These are phyloP conservation scores for Volucella inanis DNA, from an alignment of 2,888 invertebrate species.

Conservation along the genomic window DNA sequence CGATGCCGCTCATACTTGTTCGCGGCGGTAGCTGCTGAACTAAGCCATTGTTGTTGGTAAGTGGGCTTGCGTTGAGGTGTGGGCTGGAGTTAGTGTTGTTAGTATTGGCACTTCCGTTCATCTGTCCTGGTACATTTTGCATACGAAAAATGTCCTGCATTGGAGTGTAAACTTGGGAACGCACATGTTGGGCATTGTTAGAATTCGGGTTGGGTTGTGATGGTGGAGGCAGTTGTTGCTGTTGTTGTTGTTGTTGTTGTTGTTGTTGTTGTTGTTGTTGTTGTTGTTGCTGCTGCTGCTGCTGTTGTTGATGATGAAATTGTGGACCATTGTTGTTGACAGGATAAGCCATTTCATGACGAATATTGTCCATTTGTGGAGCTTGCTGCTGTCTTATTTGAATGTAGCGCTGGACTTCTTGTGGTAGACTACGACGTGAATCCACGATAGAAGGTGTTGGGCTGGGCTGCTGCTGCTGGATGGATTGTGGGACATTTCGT, in stretches of 20 bases:
- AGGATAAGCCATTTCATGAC: constrained; percentile 70
- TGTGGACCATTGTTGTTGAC: constrained; percentile 74
- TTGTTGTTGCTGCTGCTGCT: constrained; percentile 76
- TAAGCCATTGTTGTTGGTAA: constrained; percentile 78
- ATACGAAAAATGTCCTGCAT: constrained; percentile 80
- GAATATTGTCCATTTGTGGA: constrained; percentile 78
- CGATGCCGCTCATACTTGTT: constrained; percentile 82
- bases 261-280: constrained; percentile 77
- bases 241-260: constrained; percentile 76
- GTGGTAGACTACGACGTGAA: constrained; percentile 73
- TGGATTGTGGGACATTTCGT: constrained; percentile 78
- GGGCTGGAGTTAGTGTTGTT: constrained; percentile 81
- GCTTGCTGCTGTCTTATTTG: constrained; percentile 77
- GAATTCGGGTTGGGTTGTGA: constrained; percentile 63
- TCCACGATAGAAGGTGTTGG: constrained; percentile 64
- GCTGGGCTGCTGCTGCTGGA: constrained; percentile 72
- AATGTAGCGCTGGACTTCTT: constrained; percentile 81
- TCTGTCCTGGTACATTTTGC: constrained; percentile 78
- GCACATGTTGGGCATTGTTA: constrained; percentile 73
- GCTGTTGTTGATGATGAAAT: constrained; percentile 76
- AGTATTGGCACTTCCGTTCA: constrained; percentile 77
- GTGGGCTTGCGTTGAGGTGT: constrained; percentile 81
- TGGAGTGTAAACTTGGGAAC: constrained; percentile 79
- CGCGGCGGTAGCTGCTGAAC: constrained; percentile 76
- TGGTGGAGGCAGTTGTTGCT: constrained; percentile 79